These are phyloP conservation scores for Phymorhynchus buccinoides DNA, from an alignment of 1,140 invertebrate genomes.

Conservation along the genomic window DNA sequence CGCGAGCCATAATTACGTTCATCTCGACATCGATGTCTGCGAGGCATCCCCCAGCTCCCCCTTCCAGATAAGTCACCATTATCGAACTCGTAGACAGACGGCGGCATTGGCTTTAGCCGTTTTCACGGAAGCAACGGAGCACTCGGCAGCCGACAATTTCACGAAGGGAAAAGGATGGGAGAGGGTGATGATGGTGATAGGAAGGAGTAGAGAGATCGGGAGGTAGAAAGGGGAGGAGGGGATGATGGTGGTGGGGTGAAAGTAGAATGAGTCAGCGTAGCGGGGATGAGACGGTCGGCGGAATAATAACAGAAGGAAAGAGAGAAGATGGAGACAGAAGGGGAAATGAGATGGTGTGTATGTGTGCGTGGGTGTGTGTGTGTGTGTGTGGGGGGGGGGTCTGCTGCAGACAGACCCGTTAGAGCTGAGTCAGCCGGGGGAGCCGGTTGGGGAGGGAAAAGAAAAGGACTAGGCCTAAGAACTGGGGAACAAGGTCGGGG, in stretches of 20 bases:
- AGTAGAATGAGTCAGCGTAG: conserved; percentile 4
- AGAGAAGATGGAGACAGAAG: background rate
- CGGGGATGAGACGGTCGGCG: conserved; percentile 5
- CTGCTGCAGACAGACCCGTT: background rate
- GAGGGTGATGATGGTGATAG: background rate
- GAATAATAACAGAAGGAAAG: background rate
- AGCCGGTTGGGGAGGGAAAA: background rate
- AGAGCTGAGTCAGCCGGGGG: background rate
- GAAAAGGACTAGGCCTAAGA: background rate
- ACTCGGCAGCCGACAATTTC: background rate
- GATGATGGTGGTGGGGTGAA: background rate
- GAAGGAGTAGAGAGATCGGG: background rate
- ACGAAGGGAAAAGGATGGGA: background rate
- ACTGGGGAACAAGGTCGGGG: background rate
- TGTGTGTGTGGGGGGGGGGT: background rate
- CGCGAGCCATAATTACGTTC: too few relatives aligned
- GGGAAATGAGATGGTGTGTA: background rate
- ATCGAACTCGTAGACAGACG: too few relatives aligned
- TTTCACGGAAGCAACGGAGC: background rate
- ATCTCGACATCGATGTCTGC: too few relatives aligned
- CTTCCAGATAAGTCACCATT: too few relatives aligned
- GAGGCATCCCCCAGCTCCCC: too few relatives aligned
- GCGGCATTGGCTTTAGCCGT: too few relatives aligned
- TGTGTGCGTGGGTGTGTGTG: too few relatives aligned
- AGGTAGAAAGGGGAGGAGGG: background rate